Base-by-base conservation (phyloP, 2,113 vertebrate genomes). In the Illadopsis cleaveri region DNA sequence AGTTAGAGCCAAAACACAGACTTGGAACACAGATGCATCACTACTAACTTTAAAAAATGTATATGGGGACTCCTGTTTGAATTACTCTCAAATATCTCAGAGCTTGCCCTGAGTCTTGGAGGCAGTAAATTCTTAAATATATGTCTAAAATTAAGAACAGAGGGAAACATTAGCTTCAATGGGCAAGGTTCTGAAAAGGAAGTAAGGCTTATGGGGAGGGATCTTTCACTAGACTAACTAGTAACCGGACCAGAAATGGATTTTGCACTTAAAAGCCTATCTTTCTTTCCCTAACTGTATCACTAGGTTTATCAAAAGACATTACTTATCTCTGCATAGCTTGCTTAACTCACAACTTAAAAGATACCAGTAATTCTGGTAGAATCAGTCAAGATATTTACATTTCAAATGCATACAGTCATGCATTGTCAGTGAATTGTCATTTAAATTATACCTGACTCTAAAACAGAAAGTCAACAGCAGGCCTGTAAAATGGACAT, bases 121-220 rank as follows among this genome's bases (percentile, higher is more conserved):
- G 45, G 16, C 9, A 58, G 14, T 6, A 64, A 56, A 28, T 47
- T 90, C 45, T 86, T 85, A 82, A 93, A 53, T 21, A 85, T 22
- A 40, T 58, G 4, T 12, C 37, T 69, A 61, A 69, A 87, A 76
- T 62, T 60, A 92, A 45, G 23, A 83, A 73, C 12, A 2, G 15
- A n/a, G 7, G 6, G 12, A 40, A 82, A 48, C 1, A 57, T 45
- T 30, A 48, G 0, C 27, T 88, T 27, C 0, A 1, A 76, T 70
- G 25, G 19, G 14, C 31, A 73, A 37, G 5, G 8, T 38, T 95
- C 42, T 73, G 42, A 33, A 91, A 81, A 61, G 20, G 8, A 85
- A 89, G 8, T 5, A 56, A 68, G 18, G 20, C 2, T 83, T 75
- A 33, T 30, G 9, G 7, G 24, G 30, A 89, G 12, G 35, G 6